phyloP scores from a whole-genome alignment of 2,113 vertebrate genomes.

The Menidia beryllina region DNA sequence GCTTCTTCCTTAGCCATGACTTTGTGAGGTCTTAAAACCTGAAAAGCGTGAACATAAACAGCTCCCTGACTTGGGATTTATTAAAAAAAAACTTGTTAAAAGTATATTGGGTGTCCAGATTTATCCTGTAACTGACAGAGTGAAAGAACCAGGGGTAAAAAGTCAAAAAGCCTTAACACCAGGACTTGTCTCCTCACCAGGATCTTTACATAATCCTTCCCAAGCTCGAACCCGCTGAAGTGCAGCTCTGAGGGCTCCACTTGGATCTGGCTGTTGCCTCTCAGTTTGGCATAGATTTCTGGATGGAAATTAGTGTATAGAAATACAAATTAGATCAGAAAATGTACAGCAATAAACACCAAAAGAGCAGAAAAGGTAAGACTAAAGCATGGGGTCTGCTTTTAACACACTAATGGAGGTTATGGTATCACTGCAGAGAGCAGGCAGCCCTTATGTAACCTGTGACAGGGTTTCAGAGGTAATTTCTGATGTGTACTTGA shows the following conservation, averaged over 20 bases:
- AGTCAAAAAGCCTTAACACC: background rate
- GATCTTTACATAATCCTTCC: conserved; percentile 83
- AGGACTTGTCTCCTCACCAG: conserved; percentile 80
- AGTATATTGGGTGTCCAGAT: too few relatives aligned
- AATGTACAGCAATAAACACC: too few relatives aligned
- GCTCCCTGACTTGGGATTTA: background rate
- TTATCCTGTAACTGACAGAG: background rate
- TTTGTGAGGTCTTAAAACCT: background rate
- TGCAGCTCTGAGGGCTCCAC: conserved; percentile 89
- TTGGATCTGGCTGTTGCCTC: conserved; percentile 83
- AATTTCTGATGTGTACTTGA: conserved; percentile 80
- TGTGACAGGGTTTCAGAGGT: background rate
- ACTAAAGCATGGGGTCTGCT: background rate
- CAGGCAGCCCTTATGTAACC: background rate
- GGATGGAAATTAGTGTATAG: conserved; percentile 15
- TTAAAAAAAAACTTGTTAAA: background rate
- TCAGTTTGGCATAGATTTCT: conserved; percentile 86
- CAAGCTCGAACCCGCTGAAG: conserved; percentile 90
- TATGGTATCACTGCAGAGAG: too few relatives aligned
- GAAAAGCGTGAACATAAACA: background rate
- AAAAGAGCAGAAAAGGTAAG: background rate
- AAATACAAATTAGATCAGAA: background rate
- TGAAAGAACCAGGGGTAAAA: background rate
- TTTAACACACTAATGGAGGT: background rate
- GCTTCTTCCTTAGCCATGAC: too few relatives aligned